Conservation (phyloP, 2,888 invertebrate genomes). For the Cantharis lateralis region DNA sequence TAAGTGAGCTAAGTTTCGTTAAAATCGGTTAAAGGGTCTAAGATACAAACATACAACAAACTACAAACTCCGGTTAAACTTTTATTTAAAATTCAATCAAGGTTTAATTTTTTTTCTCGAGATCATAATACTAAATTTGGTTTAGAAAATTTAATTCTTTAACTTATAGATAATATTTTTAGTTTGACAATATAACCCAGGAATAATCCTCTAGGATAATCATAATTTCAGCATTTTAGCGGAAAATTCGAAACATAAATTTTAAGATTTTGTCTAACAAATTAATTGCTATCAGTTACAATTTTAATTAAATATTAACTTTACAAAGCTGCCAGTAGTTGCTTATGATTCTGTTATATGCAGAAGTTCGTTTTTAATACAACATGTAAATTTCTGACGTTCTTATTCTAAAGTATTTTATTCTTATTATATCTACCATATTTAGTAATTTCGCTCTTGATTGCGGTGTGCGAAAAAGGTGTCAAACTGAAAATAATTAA, state of each 20-base stretch:
- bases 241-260: neutral
- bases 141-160: too few relatives aligned
- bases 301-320: neutral
- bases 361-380: neutral
- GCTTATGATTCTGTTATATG: neutral
- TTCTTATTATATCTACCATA: neutral
- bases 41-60: too few relatives aligned
- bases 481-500: neutral
- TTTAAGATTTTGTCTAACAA: neutral
- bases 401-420: neutral
- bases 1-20: too few relatives aligned
- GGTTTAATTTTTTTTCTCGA: too few relatives aligned
- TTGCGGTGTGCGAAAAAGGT: neutral
- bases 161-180: too few relatives aligned
- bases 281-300: neutral
- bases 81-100: too few relatives aligned
- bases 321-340: constrained; percentile 2
- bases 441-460: neutral
- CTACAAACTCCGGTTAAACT: too few relatives aligned
- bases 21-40: too few relatives aligned
- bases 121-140: too few relatives aligned
- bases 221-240: too few relatives aligned
- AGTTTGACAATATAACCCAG: too few relatives aligned
- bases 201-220: too few relatives aligned
- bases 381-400: neutral